phyloP scores from a whole-genome alignment of 2,888 invertebrate species.

The Ormyrus rosae region DNA sequence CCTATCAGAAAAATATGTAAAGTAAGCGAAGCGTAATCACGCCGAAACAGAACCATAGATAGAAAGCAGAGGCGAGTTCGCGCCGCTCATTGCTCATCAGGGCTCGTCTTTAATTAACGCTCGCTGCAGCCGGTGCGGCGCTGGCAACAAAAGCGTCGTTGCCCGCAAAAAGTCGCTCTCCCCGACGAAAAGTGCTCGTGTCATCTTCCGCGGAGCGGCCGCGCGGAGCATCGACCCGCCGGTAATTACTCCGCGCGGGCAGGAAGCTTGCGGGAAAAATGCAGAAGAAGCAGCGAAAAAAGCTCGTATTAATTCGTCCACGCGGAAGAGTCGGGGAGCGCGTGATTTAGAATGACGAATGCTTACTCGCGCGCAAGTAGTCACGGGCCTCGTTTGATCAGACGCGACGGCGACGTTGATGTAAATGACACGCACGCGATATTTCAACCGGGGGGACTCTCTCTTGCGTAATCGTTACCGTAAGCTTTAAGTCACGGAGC shows the following conservation, averaged over 20 bases:
- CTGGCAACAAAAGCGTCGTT: neutral
- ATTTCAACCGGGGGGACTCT: neutral
- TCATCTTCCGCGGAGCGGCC: slow-evolving; percentile 11
- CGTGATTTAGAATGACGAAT: slow-evolving; percentile 12
- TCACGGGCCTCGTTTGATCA: slow-evolving; percentile 28
- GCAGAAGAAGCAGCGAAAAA: slow-evolving; percentile 7
- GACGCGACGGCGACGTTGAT: slow-evolving; percentile 23
- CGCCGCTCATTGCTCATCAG: no score
- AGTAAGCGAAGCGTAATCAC: no score
- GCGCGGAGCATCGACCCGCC: slow-evolving; percentile 14
- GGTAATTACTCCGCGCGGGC: neutral
- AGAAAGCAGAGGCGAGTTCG: no score
- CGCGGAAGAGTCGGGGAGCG: neutral
- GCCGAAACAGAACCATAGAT: no score
- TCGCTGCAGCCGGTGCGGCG: neutral
- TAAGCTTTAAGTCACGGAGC: neutral
- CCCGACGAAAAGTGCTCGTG: slow-evolving; percentile 21
- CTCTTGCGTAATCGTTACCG: slow-evolving; percentile 27
- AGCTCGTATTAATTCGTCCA: slow-evolving; percentile 18
- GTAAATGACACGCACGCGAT: slow-evolving; percentile 20
- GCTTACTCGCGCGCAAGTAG: neutral
- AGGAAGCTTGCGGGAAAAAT: slow-evolving; percentile 11
- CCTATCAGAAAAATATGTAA: no score
- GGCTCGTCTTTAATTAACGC: slow-evolving; percentile 12
- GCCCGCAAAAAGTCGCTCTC: no score